A percentile compares a stretch with the other conserved stretches of the same genome.
Evolutionary conservation across 2,888 invertebrate species (phyloP).

Genomic region (Poecilobothrus nobilitatus): DNA sequence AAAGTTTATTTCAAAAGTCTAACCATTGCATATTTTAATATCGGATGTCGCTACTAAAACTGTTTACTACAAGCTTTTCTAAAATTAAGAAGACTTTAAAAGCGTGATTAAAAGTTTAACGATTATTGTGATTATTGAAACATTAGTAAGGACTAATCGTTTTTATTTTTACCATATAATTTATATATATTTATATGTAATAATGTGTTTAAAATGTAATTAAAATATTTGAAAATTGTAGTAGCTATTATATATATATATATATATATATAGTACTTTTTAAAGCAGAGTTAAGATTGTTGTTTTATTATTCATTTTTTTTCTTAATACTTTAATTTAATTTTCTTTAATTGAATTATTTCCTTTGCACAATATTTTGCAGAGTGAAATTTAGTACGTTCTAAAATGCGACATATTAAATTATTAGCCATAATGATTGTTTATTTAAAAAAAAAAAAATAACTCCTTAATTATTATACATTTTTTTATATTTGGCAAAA

Average conservation of each 20-base stretch:
- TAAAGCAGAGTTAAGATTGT: background rate
- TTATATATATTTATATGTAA: too few relatives aligned
- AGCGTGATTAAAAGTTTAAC: too few relatives aligned
- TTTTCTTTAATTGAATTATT: background rate
- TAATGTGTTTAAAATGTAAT: too few relatives aligned
- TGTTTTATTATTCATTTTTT: background rate
- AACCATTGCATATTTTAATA: too few relatives aligned
- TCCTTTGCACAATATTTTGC: constrained; percentile 2
- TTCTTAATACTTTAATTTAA: background rate
- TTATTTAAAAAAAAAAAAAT: background rate
- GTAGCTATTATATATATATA: background rate
- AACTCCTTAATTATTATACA: background rate
- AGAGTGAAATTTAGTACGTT: constrained; percentile 3
- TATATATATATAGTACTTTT: background rate
- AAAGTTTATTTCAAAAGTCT: too few relatives aligned
- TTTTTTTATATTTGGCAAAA: background rate
- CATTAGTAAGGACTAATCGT: too few relatives aligned
- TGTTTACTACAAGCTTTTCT: too few relatives aligned
- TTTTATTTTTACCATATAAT: too few relatives aligned
- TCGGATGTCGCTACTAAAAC: too few relatives aligned
- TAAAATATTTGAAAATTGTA: background rate
- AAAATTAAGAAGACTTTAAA: too few relatives aligned
- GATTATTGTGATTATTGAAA: too few relatives aligned
- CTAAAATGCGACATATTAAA: background rate
- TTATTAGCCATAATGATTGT: background rate